Base-by-base conservation (phyloP, 1,140 invertebrate genomes). In the Drosophila sucinea region DNA sequence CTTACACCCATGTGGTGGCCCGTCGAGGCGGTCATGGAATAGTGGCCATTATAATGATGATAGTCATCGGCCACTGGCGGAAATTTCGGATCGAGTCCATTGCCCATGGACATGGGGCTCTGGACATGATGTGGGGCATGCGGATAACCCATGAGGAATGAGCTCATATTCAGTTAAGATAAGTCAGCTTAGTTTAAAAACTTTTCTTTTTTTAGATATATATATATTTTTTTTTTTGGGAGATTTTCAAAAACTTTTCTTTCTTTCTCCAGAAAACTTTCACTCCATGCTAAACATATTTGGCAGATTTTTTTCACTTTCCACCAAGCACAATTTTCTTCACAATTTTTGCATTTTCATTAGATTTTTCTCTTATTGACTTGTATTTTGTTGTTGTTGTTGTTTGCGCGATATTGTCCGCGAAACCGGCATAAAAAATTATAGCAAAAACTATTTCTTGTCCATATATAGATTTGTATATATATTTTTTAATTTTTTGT, bases 121-220 rank as follows among this genome's bases (percentile, higher is more conserved):
- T 92, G 91, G 66, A 92, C 90, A 57, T 94, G 93, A 68, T 94
- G 93, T 40, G 91, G 91, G 38, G 91, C 91, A 75, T 93, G 93
- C 68, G 93, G 90, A 67, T 92, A 92, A 67, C 91, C 91, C 91
- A 92, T 92, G 81, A 92, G 81, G 68, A 92, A 92, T 79, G 91
- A 92, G 87, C 91, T 92, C 91, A 92, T 92, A 54, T 60, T 69
- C 44, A 51, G 44, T 51, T 51, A n/a, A 51, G 27, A 33, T 35
- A 33, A 60, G 35, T 70, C 55, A 62, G 60, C 60, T 32, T 17
- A 23, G 60, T 62, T 32, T 47, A 8, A 17, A 41, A 23, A 47
- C 32, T 47, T 30, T 35, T 56, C 10, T 4, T 1, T n/a, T 30
- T 38, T 56, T 44, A 17, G 17, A 17, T 17, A 17, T 17, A 17